Conservation (phyloP, 37 sponge, comb jelly and placozoan genomes). For the Hexactinellida sp. region DNA sequence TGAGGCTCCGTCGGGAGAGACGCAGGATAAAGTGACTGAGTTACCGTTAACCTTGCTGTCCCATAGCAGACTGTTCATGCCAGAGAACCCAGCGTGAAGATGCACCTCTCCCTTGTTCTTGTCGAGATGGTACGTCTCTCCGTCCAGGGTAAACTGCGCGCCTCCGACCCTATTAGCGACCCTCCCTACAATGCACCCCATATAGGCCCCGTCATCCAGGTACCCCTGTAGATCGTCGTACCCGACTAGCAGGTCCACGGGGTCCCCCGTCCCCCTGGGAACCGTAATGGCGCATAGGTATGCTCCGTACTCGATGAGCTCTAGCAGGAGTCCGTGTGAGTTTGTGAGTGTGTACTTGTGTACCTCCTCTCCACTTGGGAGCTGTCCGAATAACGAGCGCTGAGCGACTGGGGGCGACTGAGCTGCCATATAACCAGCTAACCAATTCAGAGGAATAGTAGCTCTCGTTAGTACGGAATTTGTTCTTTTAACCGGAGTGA, state of each 20-base stretch:
- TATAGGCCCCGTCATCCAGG: constrained; percentile 24
- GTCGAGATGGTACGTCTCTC: constrained; percentile 37
- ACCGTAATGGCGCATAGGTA: neutral
- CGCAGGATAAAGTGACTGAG: constrained; percentile 30
- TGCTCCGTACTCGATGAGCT: neutral
- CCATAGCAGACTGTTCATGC: constrained; percentile 54
- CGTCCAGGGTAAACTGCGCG: constrained; percentile 65
- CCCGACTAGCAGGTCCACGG: neutral
- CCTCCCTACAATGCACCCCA: constrained; percentile 75
- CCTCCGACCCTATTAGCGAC: constrained; percentile 67
- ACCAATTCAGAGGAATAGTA: too few relatives aligned
- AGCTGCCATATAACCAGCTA: neutral
- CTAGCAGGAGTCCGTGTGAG: neutral
- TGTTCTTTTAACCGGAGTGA: too few relatives aligned
- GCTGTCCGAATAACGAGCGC: neutral
- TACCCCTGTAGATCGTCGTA: neutral
- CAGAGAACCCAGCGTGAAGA: constrained; percentile 69
- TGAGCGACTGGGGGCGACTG: neutral
- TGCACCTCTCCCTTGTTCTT: constrained; percentile 56
- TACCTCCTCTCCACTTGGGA: neutral
- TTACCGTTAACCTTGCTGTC: neutral
- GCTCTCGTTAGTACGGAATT: too few relatives aligned
- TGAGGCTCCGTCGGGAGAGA: constrained; percentile 61
- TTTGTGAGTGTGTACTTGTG: neutral
- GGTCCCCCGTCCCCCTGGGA: neutral